Evolutionary conservation across 2,797 vertebrate species (phyloP), one percentile per base, ranked within the genome.

Genomic region (Podarcis siculus): DNA sequence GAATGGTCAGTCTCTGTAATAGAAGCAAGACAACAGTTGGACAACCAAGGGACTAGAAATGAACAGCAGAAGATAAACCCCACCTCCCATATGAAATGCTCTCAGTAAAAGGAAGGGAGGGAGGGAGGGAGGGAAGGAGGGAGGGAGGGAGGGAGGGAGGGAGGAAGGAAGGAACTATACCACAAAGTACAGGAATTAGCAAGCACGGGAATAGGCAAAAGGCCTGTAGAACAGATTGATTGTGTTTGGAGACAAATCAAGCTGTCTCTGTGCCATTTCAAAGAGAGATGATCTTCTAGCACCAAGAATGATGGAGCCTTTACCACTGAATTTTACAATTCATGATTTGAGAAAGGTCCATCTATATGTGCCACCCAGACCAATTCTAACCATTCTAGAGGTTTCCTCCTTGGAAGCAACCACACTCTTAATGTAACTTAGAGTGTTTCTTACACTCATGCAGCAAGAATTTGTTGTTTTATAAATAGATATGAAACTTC

Each of bases 1-100:
- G 99, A 97, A 99, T 98, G 95, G 99, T 99, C 95, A 99, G 95
- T 96, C 99, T 99, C 99, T 99, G 94, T 35, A 97, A 96, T 1
- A 95, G 76, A 93, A 77, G 91, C 19, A 30, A 80, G 67, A 42
- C 35, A 45, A 85, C 58, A 86, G 8, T 82, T 17, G 49, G 82
- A 45, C 15, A 89, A 89, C 3, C n/a, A 32, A 82, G 75, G 2
- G 39, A 76, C 12, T 2, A 71, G 30, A 45, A 75, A 78, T 12
- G 32, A 49, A 45, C 15, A 80, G 17, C n/a, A 61, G 12, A 30
- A 8, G 32, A 71, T 32, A 42, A 58, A 27, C 12, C n/a, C 73
- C 23, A 45, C 30, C 15, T 35, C 25, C 23, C 76, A 8, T 78
- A 71, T 8, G 35, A n/a, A 37, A 39, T 35, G 13, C 15, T 15